Evolutionary conservation across 2,888 invertebrate species (phyloP).

Genomic region (Isoperla grammatica): DNA sequence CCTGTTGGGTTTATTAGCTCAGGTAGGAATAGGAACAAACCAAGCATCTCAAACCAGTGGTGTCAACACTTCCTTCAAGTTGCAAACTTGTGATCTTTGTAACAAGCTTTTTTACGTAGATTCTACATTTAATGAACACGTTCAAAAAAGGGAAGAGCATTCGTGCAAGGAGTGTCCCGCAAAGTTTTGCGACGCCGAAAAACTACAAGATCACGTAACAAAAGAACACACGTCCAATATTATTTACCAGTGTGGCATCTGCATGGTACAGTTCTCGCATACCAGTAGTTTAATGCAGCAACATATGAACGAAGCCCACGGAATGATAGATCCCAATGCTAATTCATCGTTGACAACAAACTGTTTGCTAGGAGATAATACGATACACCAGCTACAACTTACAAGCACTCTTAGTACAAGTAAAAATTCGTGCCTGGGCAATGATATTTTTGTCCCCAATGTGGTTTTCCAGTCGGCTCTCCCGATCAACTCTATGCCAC

Average conservation of each 20-base stretch:
- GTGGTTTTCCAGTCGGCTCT: too few species aligned
- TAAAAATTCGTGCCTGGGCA: too few species aligned
- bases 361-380: too few species aligned
- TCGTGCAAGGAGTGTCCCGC: neutral
- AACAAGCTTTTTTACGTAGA: neutral
- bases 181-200: neutral
- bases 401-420: too few species aligned
- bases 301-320: too few species aligned
- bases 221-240: neutral
- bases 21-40: neutral
- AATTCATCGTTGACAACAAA: too few species aligned
- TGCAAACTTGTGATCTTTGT: neutral
- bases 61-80: neutral
- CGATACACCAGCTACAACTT: too few species aligned
- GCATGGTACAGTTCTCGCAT: constrained; percentile 9
- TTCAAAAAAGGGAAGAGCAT: neutral
- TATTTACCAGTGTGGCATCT: constrained; percentile 14
- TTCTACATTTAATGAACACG: neutral
- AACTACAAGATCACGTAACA: neutral
- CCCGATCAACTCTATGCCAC: too few species aligned
- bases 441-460: too few species aligned
- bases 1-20: neutral
- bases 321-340: too few species aligned
- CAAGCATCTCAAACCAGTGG: neutral
- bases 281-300: too few species aligned